Percentiles rank a stretch among this genome's conserved stretches.
These are phyloP conservation scores for Holacanthella duospinosa DNA, from an alignment of 2,888 invertebrate species.

Conservation along the genomic window DNA sequence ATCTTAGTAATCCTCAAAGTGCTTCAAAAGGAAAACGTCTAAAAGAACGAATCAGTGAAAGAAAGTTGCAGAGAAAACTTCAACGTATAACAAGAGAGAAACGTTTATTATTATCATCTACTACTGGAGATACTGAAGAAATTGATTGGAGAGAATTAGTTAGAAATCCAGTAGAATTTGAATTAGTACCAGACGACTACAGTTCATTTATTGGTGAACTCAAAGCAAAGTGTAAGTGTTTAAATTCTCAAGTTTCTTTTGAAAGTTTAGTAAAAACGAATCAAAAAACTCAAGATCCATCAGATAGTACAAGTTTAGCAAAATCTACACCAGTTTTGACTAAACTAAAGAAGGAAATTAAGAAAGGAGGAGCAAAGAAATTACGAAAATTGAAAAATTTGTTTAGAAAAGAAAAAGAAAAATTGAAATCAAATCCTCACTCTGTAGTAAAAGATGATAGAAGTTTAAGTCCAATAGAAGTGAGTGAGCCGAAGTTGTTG, in stretches of 20 bases:
- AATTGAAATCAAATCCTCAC: not conserved
- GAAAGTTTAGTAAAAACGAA: not conserved
- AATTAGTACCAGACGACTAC: slow-evolving; percentile 9
- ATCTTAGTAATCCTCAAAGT: slow-evolving; percentile 14
- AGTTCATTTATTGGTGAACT: too few species aligned
- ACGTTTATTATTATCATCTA: not conserved
- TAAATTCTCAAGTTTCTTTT: not conserved
- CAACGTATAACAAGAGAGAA: not conserved
- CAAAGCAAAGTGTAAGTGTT: slow-evolving; percentile 8
- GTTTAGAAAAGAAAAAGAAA: not conserved
- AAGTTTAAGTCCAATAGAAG: not conserved
- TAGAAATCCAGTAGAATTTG: not conserved
- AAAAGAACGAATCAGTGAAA: slow-evolving; percentile 12
- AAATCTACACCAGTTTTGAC: not conserved
- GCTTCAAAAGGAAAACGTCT: slow-evolving; percentile 5
- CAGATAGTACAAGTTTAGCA: too few species aligned
- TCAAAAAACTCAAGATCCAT: too few species aligned
- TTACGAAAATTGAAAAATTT: not conserved
- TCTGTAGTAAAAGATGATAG: not conserved
- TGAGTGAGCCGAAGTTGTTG: not conserved
- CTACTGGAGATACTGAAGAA: not conserved
- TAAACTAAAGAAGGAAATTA: not conserved
- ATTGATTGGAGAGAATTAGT: slow-evolving; percentile 1
- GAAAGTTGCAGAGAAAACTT: slow-evolving; percentile 11
- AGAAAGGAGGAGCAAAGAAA: slow-evolving; percentile 2